Base-by-base conservation (phyloP, 2,113 vertebrate genomes). In the Osmerus eperlanus region DNA sequence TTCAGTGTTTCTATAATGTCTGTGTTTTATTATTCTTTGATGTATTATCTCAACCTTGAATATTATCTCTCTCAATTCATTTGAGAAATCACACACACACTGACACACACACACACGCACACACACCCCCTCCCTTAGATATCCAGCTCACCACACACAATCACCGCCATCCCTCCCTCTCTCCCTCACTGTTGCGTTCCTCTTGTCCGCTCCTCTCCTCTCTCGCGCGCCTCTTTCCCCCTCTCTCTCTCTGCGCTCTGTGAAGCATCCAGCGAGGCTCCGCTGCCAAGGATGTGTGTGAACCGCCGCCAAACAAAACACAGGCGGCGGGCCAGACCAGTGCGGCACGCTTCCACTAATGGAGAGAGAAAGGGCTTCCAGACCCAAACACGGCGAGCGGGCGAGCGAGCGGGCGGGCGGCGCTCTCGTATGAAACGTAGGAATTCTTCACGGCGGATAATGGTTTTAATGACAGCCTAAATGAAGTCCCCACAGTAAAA, bases 251-350 rank as follows among this genome's bases (percentile, higher is more conserved):
- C 93, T 77, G 75, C 90, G 91, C 82, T 85, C 93, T 90, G 92
- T 91, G 93, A 88, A 89, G 88, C 85, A 88, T 95, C 94, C 93
- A 92, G 90, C 91, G 77, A 90, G 89, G 84, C 88, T 79, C 83
- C 23, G 64, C 91, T 93, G 95, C 94, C 95, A 95, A 93, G 91
- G 87, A 47, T 9, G 23, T 82, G 90, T 90, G 89, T 90, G 92
- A 92, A 90, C 83, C 71, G 85, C 88, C 91, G 94, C 95, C 96
- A 97, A 96, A 94, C 92, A 93, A 94, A 96, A 96, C 94, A 96
- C 92, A 91, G 94, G 93, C 94, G 89, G 74, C 88, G 86, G 92
- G 93, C 95, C 95, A 93, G 93, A 76, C 90, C 85, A 90, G 91
- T 91, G 90, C 93, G 87, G 93, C 94, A 90, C 93, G 86, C 94